Evolutionary conservation across 2,113 vertebrate genomes (phyloP).

Genomic region (Myotis brandtii): DNA sequence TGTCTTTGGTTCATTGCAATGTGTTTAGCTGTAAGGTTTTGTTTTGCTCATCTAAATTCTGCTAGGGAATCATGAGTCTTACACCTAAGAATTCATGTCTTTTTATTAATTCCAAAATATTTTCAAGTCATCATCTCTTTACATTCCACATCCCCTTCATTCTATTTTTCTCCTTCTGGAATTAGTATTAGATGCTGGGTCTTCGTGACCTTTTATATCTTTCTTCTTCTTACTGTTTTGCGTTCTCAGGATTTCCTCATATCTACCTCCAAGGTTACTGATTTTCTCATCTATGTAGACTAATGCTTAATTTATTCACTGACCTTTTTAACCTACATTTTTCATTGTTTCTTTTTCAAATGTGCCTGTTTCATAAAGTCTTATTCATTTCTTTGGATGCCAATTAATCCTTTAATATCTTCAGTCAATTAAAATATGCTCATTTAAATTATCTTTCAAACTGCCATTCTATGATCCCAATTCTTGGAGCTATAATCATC

Average conservation of each 20-base stretch:
- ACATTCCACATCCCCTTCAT: neutral
- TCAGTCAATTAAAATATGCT: constrained; percentile 7
- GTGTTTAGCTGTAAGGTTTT: neutral
- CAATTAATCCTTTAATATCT: constrained; percentile 34
- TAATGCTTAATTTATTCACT: constrained; percentile 7
- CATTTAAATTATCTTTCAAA: constrained; percentile 53
- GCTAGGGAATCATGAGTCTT: neutral
- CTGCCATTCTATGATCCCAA: constrained; percentile 5
- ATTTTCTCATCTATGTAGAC: constrained; percentile 6
- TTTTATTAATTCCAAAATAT: constrained; percentile 47
- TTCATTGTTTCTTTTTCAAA: constrained; percentile 56
- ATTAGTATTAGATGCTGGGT: neutral
- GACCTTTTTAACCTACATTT: constrained; percentile 21
- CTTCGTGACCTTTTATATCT: constrained; percentile 11
- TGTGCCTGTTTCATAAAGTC: constrained; percentile 22
- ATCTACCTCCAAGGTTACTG: neutral
- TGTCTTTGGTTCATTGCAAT: neutral
- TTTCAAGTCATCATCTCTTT: constrained; percentile 20
- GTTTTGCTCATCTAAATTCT: constrained; percentile 33
- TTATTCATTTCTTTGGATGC: constrained; percentile 6
- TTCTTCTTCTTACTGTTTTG: neutral
- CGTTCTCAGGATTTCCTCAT: neutral
- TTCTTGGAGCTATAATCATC: neutral
- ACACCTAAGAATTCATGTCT: neutral
- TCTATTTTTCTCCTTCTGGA: constrained; percentile 12